Evolutionary conservation across 2,797 vertebrate genomes (phyloP).

Genomic region (Anniella stebbinsi): DNA sequence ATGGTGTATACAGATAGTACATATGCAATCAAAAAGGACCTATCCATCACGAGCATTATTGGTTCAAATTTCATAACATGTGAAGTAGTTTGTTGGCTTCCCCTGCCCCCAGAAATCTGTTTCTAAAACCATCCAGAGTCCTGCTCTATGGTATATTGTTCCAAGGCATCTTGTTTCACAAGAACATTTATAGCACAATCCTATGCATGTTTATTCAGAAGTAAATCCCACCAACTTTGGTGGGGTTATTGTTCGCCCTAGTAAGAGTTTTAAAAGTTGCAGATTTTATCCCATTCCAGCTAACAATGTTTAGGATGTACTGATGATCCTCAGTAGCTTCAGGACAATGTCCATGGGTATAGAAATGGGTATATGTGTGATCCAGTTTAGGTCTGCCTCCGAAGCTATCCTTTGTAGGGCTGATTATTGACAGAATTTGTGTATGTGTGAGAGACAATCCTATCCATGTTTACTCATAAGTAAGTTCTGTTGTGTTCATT

Average conservation of each 20-base stretch:
- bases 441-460: background rate
- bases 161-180: background rate
- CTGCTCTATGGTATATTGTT: background rate
- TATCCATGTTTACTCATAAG: background rate
- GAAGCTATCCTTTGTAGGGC: background rate
- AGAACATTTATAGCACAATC: background rate
- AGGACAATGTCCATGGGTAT: background rate
- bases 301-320: background rate
- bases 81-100: background rate
- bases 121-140: background rate
- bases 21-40: background rate
- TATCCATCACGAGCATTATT: background rate
- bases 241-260: no score
- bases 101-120: background rate
- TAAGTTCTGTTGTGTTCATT: background rate
- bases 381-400: background rate
- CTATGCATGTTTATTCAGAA: no score
- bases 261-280: no score
- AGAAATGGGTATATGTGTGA: background rate
- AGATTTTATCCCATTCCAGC: background rate
- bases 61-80: background rate
- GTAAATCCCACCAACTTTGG: no score
- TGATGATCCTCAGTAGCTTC: background rate
- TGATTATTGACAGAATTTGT: background rate
- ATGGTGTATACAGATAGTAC: background rate